Evolutionary conservation across 2,888 invertebrate species (phyloP).

Genomic region (Chouioia cunea): DNA sequence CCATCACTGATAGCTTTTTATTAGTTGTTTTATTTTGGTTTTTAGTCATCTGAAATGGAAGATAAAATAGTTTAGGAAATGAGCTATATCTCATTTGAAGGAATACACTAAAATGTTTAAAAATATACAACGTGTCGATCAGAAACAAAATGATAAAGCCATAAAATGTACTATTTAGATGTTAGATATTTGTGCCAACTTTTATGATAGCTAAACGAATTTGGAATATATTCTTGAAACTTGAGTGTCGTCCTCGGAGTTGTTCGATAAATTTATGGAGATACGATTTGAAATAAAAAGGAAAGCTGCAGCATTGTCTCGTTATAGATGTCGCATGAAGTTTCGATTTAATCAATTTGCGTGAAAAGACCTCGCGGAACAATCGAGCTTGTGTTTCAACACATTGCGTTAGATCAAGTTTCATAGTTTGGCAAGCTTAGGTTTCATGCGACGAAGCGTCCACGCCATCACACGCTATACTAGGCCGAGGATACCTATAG

Average conservation of each 20-base stretch:
- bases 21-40: not conserved
- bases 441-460: slow-evolving; percentile 24
- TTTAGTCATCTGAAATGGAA: slow-evolving; percentile 11
- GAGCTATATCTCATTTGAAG: no score
- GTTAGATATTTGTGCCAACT: no score
- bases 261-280: no score
- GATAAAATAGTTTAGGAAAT: not conserved
- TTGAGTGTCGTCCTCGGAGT: no score
- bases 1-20: slow-evolving; percentile 57
- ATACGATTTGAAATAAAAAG: no score
- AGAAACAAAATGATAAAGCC: not conserved
- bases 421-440: slow-evolving; percentile 35
- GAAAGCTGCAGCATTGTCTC: no score
- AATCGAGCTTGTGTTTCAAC: slow-evolving; percentile 49
- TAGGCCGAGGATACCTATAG: not conserved
- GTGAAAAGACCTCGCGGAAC: slow-evolving; percentile 48
- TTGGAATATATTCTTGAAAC: no score
- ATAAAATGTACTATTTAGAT: no score
- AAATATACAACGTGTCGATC: no score
- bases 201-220: no score
- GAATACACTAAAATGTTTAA: no score
- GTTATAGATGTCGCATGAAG: no score
- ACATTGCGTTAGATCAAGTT: slow-evolving; percentile 28
- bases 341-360: slow-evolving; percentile 46
- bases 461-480: not conserved